phyloP scores from a whole-genome alignment of 2,797 vertebrate genomes.

The Rhadinocentrus ornatus region DNA sequence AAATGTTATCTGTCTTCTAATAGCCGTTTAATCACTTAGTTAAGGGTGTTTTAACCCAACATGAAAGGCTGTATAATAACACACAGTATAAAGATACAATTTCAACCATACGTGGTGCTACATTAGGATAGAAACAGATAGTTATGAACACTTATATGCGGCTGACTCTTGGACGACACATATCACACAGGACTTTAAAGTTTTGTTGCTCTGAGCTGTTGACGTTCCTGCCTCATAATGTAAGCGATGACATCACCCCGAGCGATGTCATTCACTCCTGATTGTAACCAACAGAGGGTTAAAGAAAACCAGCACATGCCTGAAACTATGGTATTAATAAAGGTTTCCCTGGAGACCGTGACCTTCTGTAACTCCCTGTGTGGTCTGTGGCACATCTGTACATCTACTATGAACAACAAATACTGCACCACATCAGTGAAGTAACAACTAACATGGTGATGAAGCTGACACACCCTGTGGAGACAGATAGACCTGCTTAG shows the following conservation, averaged over 20 bases:
- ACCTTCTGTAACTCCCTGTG: not conserved
- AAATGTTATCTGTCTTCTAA: not conserved
- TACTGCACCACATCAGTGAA: not conserved
- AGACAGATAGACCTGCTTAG: conserved; percentile 1
- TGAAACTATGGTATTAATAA: conserved; percentile 2
- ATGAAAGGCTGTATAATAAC: too few species aligned
- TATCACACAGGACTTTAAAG: conserved; percentile 27
- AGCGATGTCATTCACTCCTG: conserved; percentile 83
- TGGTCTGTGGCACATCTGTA: not conserved
- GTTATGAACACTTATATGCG: not conserved
- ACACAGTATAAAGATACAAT: too few species aligned
- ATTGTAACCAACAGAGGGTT: conserved; percentile 10
- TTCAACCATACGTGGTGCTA: not conserved
- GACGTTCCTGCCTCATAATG: conserved; percentile 80
- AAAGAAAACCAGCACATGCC: conserved; percentile 6
- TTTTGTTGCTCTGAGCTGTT: conserved; percentile 68
- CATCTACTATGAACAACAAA: not conserved
- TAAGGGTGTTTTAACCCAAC: not conserved
- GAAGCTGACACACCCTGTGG: not conserved
- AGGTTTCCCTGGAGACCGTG: not conserved
- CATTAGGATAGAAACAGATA: not conserved
- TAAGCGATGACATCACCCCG: conserved; percentile 87
- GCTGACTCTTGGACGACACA: not conserved
- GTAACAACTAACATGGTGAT: not conserved
- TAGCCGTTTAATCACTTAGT: not conserved